Percentiles rank a stretch among this genome's conserved stretches.
Conservation (phyloP, 2,797 vertebrate species). For the Spea hammondii region DNA sequence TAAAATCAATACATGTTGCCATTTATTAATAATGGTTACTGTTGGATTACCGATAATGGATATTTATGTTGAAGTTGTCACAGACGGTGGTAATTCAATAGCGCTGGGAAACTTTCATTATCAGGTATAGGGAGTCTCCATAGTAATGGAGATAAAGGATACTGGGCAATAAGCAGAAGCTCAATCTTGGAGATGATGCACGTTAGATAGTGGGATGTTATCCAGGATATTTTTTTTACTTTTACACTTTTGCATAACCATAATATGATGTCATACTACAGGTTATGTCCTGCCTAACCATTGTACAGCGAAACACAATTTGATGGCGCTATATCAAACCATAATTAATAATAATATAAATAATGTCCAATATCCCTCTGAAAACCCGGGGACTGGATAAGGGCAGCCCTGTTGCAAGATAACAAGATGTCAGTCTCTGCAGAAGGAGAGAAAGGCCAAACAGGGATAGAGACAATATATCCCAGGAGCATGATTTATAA, state of each 20-base stretch:
- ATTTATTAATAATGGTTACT: conserved; percentile 26
- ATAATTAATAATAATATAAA: no score
- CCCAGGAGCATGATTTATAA: conserved; percentile 35
- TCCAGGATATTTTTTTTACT: not conserved
- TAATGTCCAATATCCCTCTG: no score
- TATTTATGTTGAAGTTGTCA: conserved; percentile 34
- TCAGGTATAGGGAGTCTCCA: not conserved
- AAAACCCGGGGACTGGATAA: not conserved
- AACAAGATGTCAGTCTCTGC: conserved; percentile 4
- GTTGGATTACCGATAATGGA: conserved; percentile 15
- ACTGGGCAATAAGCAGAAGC: no score
- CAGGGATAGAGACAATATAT: conserved; percentile 9
- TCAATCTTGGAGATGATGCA: no score
- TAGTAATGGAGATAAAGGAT: no score
- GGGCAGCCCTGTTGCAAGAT: not conserved
- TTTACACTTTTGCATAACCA: not conserved
- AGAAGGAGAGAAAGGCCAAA: conserved; percentile 28
- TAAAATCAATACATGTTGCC: conserved; percentile 13
- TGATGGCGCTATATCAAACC: no score
- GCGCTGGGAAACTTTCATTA: conserved; percentile 29
- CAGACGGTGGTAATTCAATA: conserved; percentile 34
- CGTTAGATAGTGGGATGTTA: not conserved
- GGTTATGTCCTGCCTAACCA: no score
- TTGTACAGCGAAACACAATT: no score
- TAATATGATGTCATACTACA: no score